Evolutionary conservation across 2,888 invertebrate genomes (phyloP).

Genomic region (Coleophora flavipennella): DNA sequence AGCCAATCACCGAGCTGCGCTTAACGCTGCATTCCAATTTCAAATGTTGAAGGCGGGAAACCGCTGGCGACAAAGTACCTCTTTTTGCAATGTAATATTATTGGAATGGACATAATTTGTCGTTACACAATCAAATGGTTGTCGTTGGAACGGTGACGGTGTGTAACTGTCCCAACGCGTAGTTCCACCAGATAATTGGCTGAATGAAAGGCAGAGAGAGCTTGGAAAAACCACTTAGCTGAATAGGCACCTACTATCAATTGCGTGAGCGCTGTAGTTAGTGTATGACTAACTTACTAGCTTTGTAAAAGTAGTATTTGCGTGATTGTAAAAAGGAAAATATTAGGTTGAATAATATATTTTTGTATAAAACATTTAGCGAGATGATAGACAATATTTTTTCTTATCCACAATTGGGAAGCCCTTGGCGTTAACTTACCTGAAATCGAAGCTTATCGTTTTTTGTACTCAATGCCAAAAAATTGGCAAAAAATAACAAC

Average conservation of each 20-base stretch:
- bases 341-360: too few species aligned
- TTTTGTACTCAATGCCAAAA: too few species aligned
- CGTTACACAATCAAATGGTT: constrained; percentile 46
- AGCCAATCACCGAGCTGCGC: constrained; percentile 67
- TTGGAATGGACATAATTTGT: constrained; percentile 45
- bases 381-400: too few species aligned
- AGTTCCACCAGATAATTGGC: constrained; percentile 14
- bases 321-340: too few species aligned
- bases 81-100: constrained; percentile 50
- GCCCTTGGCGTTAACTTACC: too few species aligned
- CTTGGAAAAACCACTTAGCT: constrained; percentile 4
- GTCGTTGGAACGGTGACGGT: constrained; percentile 6
- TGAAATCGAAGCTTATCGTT: too few species aligned
- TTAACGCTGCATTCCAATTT: constrained; percentile 70
- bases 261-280: too few species aligned
- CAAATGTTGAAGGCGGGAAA: constrained; percentile 66
- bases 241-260: not conserved
- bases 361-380: too few species aligned
- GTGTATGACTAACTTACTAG: too few species aligned
- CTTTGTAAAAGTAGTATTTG: too few species aligned
- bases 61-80: constrained; percentile 46
- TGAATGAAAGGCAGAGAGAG: constrained; percentile 9
- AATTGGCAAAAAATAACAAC: too few species aligned
- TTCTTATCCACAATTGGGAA: too few species aligned
- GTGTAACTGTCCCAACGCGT: constrained; percentile 3